Conservation (phyloP, 2,113 vertebrate genomes). For the Melanotaenia duboulayi region DNA sequence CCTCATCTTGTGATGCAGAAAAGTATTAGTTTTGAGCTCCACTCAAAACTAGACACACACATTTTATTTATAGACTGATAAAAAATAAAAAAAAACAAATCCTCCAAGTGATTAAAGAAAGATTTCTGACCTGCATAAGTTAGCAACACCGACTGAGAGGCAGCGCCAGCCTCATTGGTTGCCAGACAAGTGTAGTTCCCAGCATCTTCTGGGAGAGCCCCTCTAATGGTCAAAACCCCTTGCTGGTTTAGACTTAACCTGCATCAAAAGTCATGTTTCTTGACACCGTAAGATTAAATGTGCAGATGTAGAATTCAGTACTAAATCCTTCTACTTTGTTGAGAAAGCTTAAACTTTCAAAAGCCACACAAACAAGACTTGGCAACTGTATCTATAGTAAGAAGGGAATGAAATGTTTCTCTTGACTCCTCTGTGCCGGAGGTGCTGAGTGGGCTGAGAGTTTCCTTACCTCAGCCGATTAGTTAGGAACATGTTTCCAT, state of each 20-base stretch:
- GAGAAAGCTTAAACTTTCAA: constrained; percentile 31
- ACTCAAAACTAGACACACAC: not conserved
- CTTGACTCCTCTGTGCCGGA: constrained; percentile 48
- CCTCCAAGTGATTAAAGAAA: not conserved
- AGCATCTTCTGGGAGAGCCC: constrained; percentile 87
- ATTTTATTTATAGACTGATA: not conserved
- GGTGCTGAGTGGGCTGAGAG: constrained; percentile 72
- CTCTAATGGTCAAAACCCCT: constrained; percentile 86
- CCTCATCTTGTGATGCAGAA: constrained; percentile 22
- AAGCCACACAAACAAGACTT: constrained; percentile 61
- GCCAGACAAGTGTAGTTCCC: constrained; percentile 93
- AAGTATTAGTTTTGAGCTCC: constrained; percentile 15
- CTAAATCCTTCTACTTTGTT: constrained; percentile 29
- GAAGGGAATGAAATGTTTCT: constrained; percentile 61
- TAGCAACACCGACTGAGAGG: constrained; percentile 66
- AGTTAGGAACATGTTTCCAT: constrained; percentile 80
- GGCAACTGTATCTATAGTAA: constrained; percentile 32
- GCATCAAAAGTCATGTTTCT: constrained; percentile 43
- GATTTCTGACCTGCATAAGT: constrained; percentile 74
- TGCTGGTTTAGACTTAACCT: constrained; percentile 75
- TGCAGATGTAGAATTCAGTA: constrained; percentile 49
- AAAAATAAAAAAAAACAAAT: not conserved
- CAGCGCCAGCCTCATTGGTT: constrained; percentile 81
- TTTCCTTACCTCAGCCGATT: constrained; percentile 77
- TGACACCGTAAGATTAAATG: constrained; percentile 46